Evolutionary conservation across 2,113 vertebrate species (phyloP).

Genomic region (Lichenostomus cassidix): DNA sequence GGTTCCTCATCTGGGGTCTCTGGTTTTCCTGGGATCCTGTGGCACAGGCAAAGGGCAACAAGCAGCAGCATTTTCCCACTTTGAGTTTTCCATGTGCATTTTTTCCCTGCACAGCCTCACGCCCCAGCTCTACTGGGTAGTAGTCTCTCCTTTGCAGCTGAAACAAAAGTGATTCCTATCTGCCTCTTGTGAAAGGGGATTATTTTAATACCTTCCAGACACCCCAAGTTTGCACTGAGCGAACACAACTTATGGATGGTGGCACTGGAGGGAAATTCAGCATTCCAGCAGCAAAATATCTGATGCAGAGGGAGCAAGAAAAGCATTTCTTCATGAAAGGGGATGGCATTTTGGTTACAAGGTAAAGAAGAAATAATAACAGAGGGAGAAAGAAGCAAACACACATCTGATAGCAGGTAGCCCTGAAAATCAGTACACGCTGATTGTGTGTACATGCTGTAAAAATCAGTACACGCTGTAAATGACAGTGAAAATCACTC

Average conservation of each 20-base stretch:
- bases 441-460: no score
- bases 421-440: background rate
- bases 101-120: background rate
- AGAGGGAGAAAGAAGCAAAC: background rate
- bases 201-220: background rate
- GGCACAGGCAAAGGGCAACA: no score
- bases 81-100: background rate
- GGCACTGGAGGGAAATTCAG: background rate
- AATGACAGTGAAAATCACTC: background rate
- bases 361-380: background rate
- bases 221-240: accelerated
- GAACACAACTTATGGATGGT: background rate
- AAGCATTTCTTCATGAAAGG: background rate
- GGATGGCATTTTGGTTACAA: background rate
- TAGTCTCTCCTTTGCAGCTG: background rate
- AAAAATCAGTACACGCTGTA: background rate
- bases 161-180: background rate
- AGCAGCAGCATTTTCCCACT: background rate
- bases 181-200: background rate
- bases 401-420: background rate
- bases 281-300: background rate
- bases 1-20: no score
- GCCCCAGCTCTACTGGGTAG: background rate
- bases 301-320: background rate
- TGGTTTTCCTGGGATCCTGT: no score